Conservation (phyloP, 2,113 vertebrate genomes). For the Clarias magur region DNA sequence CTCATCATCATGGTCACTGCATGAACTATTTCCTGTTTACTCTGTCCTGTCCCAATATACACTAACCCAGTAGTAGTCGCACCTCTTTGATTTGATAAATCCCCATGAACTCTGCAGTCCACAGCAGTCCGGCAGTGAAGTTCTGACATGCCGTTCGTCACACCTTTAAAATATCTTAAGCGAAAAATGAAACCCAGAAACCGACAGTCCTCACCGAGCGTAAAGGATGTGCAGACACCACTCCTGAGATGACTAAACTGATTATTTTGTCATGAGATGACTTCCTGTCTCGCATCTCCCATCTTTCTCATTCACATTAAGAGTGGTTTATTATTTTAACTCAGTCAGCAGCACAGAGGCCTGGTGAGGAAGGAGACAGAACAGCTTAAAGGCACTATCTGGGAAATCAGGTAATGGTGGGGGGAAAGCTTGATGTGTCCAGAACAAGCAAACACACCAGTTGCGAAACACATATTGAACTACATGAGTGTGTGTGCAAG, state of each 20-base stretch:
- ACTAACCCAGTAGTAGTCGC: neutral
- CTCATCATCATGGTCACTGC: neutral
- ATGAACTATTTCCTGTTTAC: slow-evolving; percentile 12
- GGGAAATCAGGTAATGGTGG: slow-evolving; percentile 1
- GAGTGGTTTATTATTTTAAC: slow-evolving; percentile 48
- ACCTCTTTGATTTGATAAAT: neutral
- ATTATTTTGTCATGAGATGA: slow-evolving; percentile 27
- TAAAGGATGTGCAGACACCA: neutral
- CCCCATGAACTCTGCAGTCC: too few species aligned
- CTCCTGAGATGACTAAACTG: slow-evolving; percentile 30
- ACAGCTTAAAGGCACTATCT: slow-evolving; percentile 42
- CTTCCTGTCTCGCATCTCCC: slow-evolving; percentile 33
- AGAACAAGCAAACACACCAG: slow-evolving; percentile 13
- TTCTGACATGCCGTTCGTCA: neutral
- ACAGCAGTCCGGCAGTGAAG: neutral
- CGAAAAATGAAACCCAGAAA: neutral
- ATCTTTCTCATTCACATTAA: slow-evolving; percentile 30
- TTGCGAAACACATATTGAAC: neutral
- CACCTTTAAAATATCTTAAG: neutral
- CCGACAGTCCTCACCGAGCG: neutral
- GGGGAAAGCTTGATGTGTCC: slow-evolving; percentile 3
- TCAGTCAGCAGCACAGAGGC: slow-evolving; percentile 16
- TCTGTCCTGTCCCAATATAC: neutral
- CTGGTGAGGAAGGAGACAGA: slow-evolving; percentile 1
- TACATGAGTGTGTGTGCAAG: neutral